These are phyloP conservation scores for Daboia siamensis DNA, from an alignment of 2,113 vertebrate species.

Conservation along the genomic window DNA sequence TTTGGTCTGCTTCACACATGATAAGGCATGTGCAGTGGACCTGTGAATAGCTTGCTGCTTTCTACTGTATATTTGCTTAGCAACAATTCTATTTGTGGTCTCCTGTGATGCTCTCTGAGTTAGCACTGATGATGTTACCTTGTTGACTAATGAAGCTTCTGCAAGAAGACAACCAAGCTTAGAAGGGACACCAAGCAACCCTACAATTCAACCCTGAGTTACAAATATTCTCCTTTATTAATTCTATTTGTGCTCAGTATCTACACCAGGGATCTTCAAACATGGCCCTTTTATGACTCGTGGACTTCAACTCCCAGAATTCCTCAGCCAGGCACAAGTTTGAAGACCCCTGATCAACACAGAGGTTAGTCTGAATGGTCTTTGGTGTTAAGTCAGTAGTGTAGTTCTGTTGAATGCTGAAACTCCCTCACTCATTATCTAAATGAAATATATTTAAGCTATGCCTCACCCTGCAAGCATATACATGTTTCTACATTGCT, in stretches of 20 bases:
- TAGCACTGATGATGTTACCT: neutral
- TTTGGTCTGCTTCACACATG: neutral
- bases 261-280: no score
- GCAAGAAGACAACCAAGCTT: neutral
- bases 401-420: neutral
- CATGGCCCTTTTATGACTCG: no score
- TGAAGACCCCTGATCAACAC: neutral
- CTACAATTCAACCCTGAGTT: neutral
- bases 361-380: neutral
- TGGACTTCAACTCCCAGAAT: no score
- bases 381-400: neutral
- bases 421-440: neutral
- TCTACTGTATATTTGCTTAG: neutral
- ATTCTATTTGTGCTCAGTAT: neutral
- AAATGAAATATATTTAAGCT: neutral
- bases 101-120: neutral
- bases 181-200: neutral
- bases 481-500: conserved; percentile 43
- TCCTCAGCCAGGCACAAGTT: no score
- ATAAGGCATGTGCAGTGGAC: neutral
- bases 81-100: neutral
- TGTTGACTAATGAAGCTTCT: neutral
- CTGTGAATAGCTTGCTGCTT: neutral
- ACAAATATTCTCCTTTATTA: neutral
- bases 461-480: neutral